Base-by-base conservation (phyloP, 1,140 invertebrate genomes). In the Parasteatoda tepidariorum region DNA sequence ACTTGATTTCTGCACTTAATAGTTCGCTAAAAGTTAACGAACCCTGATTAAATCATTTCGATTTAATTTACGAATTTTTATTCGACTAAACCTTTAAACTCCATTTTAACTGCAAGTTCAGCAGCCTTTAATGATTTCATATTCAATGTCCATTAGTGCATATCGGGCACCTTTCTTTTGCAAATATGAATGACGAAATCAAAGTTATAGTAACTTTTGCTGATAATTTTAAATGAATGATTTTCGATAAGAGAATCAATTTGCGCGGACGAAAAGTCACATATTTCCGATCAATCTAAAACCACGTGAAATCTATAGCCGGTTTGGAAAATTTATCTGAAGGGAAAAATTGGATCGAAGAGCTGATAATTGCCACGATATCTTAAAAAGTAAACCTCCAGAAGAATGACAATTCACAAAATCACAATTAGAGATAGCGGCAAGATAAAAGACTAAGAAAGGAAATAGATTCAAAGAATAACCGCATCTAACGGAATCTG, bases 401-500 rank as follows among this genome's bases (percentile, higher is more conserved):
- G n/a, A n/a, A n/a, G n/a, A n/a, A n/a, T n/a, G 9, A 22, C n/a
- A 38, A 26, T 48, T 38, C 26, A 34, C 57, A 30, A 61, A 75
- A 75, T 34, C 15, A 22, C 11, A 9, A n/a, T 41, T 61, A 38
- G 28, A 75, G 73, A 75, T 75, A 61, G 34, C 73, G 73, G 31
- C 73, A 7, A 41, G 28, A 34, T n/a, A 57, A 33, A 7, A 18
- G 7, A 33, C 11, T 57, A 57, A 62, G 31, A 62, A 33, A 38
- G 31, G 57, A 38, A 38, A 18, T 22, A 28, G 55, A 62, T 30
- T 61, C 73, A 34, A 34, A 62, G 59, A 73, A 22, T 30, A 38
- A 28, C 68, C 61, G 74, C 34, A 33, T 66, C 34, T 55, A 66
- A 22, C 74, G 74, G 74, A 38, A 78, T 78, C 74, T 66, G 26